These are phyloP conservation scores for Equus quagga DNA, from an alignment of 2,113 vertebrate genomes.

Conservation along the genomic window DNA sequence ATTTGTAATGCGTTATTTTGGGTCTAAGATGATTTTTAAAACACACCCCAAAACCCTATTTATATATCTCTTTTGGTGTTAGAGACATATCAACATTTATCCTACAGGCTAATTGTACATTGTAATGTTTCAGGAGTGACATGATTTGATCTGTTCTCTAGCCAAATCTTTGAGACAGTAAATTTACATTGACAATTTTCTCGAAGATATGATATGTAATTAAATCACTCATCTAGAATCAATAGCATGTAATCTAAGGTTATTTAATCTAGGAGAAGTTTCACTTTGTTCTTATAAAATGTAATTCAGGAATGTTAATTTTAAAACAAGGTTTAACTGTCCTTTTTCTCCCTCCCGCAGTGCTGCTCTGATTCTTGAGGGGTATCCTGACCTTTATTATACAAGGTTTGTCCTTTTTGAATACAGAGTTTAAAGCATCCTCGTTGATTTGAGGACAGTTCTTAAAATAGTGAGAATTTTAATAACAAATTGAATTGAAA, in stretches of 20 bases:
- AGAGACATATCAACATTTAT: background rate
- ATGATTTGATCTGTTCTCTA: background rate
- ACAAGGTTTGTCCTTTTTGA: constrained; percentile 83
- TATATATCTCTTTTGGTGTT: background rate
- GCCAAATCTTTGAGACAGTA: background rate
- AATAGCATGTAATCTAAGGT: background rate
- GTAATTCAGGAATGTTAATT: background rate
- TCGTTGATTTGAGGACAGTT: background rate
- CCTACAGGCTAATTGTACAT: background rate
- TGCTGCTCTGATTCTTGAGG: constrained; percentile 85
- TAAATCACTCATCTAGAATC: background rate
- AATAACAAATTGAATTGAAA: constrained; percentile 27
- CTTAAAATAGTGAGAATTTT: constrained; percentile 54
- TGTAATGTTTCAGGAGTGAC: background rate
- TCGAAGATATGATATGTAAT: background rate
- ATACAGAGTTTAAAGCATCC: background rate
- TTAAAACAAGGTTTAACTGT: constrained; percentile 15
- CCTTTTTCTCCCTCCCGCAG: constrained; percentile 80
- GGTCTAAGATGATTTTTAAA: background rate
- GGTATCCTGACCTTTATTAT: constrained; percentile 85
- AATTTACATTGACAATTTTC: background rate
- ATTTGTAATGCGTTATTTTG: constrained; percentile 23
- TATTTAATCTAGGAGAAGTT: background rate
- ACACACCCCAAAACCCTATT: background rate
- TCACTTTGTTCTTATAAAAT: constrained; percentile 31